phyloP scores from a whole-genome alignment of 2,797 vertebrate genomes.

The Sparidentex hasta region DNA sequence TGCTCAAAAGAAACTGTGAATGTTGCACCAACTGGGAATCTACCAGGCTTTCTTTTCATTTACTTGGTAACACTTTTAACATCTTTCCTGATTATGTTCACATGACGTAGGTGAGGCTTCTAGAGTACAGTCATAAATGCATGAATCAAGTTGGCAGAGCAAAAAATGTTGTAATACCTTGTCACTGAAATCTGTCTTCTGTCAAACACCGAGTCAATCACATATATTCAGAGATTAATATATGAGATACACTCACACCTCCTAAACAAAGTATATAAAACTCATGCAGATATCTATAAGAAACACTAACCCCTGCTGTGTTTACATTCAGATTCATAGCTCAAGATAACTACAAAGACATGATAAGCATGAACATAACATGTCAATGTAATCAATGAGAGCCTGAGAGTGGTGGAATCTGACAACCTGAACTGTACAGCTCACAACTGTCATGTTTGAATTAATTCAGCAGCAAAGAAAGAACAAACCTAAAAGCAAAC shows the following conservation, averaged over 20 bases:
- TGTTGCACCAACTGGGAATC: background rate
- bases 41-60: background rate
- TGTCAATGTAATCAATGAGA: conserved; percentile 5
- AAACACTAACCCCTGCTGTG: background rate
- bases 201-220: background rate
- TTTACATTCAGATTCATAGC: background rate
- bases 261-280: background rate
- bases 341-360: background rate
- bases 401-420: background rate
- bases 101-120: background rate
- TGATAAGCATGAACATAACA: background rate
- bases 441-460: background rate
- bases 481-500: background rate
- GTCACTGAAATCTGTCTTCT: background rate
- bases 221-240: background rate
- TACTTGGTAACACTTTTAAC: conserved; percentile 5
- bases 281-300: no score
- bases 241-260: background rate
- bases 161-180: background rate
- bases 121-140: background rate
- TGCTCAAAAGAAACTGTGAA: background rate
- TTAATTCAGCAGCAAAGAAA: background rate
- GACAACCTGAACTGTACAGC: background rate
- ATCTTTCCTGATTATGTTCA: background rate
- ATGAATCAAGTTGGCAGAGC: background rate